These are phyloP conservation scores for Atherix ibis DNA, from an alignment of 2,888 invertebrate species.

Conservation along the genomic window DNA sequence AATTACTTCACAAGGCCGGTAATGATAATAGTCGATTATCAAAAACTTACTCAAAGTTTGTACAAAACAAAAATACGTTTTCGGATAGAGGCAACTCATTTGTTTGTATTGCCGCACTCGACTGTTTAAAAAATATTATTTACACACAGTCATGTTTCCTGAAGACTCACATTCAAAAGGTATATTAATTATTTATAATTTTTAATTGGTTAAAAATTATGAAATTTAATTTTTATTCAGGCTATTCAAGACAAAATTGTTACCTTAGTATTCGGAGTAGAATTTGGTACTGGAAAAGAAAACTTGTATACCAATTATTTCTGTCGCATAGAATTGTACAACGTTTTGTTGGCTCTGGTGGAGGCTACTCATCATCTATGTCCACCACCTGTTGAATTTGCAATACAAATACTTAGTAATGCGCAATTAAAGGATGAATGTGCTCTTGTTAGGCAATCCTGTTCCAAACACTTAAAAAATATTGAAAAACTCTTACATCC, in stretches of 20 bases:
- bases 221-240: slow-evolving; percentile 10
- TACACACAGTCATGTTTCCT: slow-evolving; percentile 13
- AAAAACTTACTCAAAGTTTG: slow-evolving; percentile 15
- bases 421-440: slow-evolving; percentile 17
- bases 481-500: slow-evolving; percentile 22
- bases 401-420: slow-evolving; percentile 14
- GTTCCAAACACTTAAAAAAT: slow-evolving; percentile 13
- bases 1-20: slow-evolving; percentile 21
- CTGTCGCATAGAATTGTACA: slow-evolving; percentile 18
- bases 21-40: slow-evolving; percentile 19
- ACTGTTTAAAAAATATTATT: slow-evolving; percentile 16
- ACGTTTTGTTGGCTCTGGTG: slow-evolving; percentile 14
- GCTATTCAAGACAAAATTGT: slow-evolving; percentile 16
- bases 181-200: slow-evolving; percentile 7
- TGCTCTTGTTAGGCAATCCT: slow-evolving; percentile 13
- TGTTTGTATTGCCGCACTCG: slow-evolving; percentile 16
- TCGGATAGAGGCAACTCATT: slow-evolving; percentile 16
- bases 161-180: slow-evolving; percentile 17
- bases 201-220: neutral
- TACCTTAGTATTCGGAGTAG: too few relatives aligned
- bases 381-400: slow-evolving; percentile 20
- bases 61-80: slow-evolving; percentile 13
- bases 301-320: slow-evolving; percentile 15
- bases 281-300: too few relatives aligned
- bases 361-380: slow-evolving; percentile 17